Evolutionary conservation across 1,140 invertebrate genomes (phyloP).

Genomic region (Drosophila erecta): DNA sequence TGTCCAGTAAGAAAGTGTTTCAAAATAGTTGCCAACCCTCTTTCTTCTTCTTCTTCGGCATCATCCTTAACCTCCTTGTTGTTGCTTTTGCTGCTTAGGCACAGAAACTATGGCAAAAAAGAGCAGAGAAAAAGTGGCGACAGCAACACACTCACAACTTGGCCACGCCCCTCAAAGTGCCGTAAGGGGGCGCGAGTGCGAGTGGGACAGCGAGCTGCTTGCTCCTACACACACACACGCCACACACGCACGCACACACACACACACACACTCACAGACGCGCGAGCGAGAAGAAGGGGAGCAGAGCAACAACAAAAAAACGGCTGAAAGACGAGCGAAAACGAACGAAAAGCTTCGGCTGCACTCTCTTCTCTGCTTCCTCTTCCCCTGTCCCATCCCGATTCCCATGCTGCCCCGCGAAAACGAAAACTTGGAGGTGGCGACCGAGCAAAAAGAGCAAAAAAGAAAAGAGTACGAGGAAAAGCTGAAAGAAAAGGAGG

Average conservation of each 20-base stretch:
- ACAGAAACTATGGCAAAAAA: constrained; percentile 67
- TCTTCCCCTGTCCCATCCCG: background rate
- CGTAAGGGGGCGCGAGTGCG: constrained; percentile 17
- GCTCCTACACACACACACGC: constrained; percentile 40
- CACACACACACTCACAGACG: background rate
- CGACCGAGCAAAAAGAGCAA: constrained; percentile 42
- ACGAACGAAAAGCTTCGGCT: constrained; percentile 46
- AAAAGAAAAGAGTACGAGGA: constrained; percentile 35
- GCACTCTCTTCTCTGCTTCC: constrained; percentile 42
- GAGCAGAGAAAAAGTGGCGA: constrained; percentile 72
- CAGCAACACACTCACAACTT: constrained; percentile 46
- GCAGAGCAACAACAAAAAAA: constrained; percentile 27
- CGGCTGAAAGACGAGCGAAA: constrained; percentile 25
- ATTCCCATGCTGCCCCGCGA: background rate
- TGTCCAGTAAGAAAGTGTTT: constrained; percentile 77
- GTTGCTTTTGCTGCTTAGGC: constrained; percentile 60
- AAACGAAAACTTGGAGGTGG: constrained; percentile 18
- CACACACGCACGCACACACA: constrained; percentile 9
- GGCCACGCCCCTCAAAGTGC: constrained; percentile 59
- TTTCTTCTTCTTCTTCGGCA: constrained; percentile 54
- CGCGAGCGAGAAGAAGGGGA: background rate
- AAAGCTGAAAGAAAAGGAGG: constrained; percentile 43
- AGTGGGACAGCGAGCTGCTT: constrained; percentile 67
- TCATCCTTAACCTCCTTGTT: constrained; percentile 44
- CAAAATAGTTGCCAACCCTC: constrained; percentile 71